A percentile compares a stretch with the other conserved stretches of the same genome.
Evolutionary conservation across 2,797 vertebrate genomes (phyloP).

Genomic region (Diglossa cyanea): DNA sequence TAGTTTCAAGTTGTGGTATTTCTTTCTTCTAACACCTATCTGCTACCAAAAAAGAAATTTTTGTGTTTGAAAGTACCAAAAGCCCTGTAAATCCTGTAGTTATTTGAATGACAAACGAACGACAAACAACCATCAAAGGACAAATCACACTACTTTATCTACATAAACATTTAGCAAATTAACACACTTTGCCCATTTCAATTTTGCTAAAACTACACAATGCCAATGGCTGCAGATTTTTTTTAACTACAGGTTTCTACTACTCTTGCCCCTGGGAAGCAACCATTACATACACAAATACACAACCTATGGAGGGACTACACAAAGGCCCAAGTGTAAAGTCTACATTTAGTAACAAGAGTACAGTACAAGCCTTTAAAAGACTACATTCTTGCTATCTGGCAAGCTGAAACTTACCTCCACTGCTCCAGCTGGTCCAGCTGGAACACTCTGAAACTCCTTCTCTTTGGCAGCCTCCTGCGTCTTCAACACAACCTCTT

Average conservation of each 20-base stretch:
- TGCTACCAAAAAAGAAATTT: not conserved
- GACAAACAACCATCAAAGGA: not conserved
- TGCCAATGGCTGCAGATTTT: not conserved
- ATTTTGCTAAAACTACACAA: not conserved
- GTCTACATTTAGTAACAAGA: not conserved
- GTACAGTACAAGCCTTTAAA: not conserved
- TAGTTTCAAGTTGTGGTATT: not conserved
- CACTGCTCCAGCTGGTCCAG: conserved; percentile 90
- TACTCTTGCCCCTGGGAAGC: not conserved
- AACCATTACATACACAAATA: not conserved
- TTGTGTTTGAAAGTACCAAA: not conserved
- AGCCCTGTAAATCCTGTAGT: not conserved
- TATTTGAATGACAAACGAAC: not conserved
- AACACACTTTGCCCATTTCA: not conserved
- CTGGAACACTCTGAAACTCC: conserved; percentile 91
- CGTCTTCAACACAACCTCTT: conserved; percentile 94
- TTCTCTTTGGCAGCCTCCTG: conserved; percentile 96
- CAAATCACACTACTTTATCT: not conserved
- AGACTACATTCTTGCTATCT: not conserved
- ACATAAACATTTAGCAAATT: not conserved
- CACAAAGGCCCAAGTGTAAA: not conserved
- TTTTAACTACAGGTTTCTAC: not conserved
- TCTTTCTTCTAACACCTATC: not conserved
- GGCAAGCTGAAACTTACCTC: conserved; percentile 78
- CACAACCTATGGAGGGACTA: not conserved